A percentile compares a stretch with the other conserved stretches of the same genome.
Evolutionary conservation across 2,113 vertebrate genomes (phyloP).

Genomic region (Pelvicachromis taeniatus): DNA sequence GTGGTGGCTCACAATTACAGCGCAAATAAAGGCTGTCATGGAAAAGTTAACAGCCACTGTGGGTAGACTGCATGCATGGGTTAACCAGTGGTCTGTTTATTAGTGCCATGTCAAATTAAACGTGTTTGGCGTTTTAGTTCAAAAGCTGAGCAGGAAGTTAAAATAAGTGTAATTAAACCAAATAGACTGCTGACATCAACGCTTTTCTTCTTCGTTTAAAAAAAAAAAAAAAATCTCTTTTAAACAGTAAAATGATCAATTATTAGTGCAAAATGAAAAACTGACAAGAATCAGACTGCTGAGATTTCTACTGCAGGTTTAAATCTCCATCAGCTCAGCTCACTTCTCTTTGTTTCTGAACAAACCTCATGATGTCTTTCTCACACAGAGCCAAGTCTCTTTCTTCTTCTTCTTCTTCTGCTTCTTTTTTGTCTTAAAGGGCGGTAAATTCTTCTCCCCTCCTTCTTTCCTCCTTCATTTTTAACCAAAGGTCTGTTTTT

Average conservation of each 20-base stretch:
- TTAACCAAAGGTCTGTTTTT: slow-evolving; percentile 46
- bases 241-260: neutral
- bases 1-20: neutral
- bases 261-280: neutral
- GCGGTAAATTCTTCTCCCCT: slow-evolving; percentile 22
- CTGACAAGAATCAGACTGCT: neutral
- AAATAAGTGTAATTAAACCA: neutral
- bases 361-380: neutral
- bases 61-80: neutral
- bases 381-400: neutral
- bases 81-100: neutral
- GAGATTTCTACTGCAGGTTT: neutral
- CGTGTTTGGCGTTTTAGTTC: neutral
- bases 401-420: neutral
- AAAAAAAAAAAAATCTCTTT: too few species aligned
- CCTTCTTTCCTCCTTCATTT: slow-evolving; percentile 1
- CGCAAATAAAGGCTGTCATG: neutral
- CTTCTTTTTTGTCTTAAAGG: neutral
- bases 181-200: neutral
- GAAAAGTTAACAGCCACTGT: neutral
- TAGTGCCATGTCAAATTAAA: neutral
- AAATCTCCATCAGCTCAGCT: neutral
- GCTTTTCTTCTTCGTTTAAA: neutral
- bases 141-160: neutral
- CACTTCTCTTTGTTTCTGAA: neutral